Conservation (phyloP, 2,888 invertebrate genomes). For the Sphaeridia pumilis region DNA sequence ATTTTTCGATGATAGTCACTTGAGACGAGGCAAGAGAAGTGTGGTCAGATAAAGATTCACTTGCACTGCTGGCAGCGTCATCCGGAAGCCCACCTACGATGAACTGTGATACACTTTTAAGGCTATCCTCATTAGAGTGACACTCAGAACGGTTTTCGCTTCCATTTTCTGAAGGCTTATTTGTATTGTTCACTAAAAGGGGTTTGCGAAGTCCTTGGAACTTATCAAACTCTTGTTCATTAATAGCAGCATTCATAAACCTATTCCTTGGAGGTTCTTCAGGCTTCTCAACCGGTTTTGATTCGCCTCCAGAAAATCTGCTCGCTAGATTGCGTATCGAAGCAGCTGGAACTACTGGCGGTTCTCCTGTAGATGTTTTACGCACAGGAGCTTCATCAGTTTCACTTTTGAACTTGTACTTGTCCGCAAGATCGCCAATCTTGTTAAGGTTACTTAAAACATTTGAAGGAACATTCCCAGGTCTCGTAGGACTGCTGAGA, state of each 20-base stretch:
- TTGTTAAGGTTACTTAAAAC: slow-evolving; percentile 3
- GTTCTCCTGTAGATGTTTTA: not conserved
- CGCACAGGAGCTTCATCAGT: not conserved
- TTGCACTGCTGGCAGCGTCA: slow-evolving; percentile 13
- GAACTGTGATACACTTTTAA: slow-evolving; percentile 1
- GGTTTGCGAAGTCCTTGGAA: not conserved
- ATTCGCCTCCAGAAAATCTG: not conserved
- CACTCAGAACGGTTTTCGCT: not conserved
- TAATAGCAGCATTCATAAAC: no score
- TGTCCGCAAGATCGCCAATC: not conserved
- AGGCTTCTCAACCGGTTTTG: no score
- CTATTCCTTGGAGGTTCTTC: no score
- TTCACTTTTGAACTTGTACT: not conserved
- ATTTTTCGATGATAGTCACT: slow-evolving; percentile 18
- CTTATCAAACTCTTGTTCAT: not conserved
- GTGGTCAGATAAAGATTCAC: slow-evolving; percentile 17
- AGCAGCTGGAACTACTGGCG: not conserved
- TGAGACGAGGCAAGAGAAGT: slow-evolving; percentile 18
- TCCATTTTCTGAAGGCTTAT: slow-evolving; percentile 1
- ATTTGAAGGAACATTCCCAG: slow-evolving; percentile 6
- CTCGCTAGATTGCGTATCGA: not conserved
- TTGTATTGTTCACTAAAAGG: no score
- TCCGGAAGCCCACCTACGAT: slow-evolving; percentile 2
- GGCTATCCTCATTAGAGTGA: not conserved
- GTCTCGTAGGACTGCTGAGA: slow-evolving; percentile 16